These are phyloP conservation scores for Caenorhabditis sulstoni DNA, from an alignment of 2,888 invertebrate genomes.

Conservation along the genomic window DNA sequence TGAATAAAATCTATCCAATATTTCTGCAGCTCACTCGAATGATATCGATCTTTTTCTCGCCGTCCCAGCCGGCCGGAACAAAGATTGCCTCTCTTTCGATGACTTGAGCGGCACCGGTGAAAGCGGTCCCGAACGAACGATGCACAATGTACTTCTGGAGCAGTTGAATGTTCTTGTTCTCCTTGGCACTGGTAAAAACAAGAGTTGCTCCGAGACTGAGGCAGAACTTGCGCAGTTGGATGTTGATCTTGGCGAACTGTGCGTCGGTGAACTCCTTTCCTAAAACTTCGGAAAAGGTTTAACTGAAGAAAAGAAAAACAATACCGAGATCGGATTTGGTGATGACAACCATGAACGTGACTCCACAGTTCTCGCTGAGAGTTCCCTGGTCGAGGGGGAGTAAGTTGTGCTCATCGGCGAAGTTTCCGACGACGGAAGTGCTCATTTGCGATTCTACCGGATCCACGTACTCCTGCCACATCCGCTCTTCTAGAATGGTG, in stretches of 20 bases:
- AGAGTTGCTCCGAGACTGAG: conserved; percentile 77
- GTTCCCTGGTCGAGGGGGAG: conserved; percentile 75
- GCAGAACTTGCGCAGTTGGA: conserved; percentile 77
- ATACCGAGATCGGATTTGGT: conserved; percentile 76
- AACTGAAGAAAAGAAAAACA: no score
- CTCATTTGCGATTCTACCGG: conserved; percentile 73
- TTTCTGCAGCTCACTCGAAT: conserved; percentile 37
- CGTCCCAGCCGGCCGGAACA: conserved; percentile 80
- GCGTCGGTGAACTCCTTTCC: conserved; percentile 64
- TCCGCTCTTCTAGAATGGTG: conserved; percentile 71
- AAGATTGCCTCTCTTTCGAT: conserved; percentile 78
- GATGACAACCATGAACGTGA: conserved; percentile 74
- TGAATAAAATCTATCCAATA: neutral
- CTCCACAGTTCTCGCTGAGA: conserved; percentile 76
- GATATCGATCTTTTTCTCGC: conserved; percentile 74
- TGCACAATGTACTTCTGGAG: conserved; percentile 78
- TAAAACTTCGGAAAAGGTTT: conserved; percentile 26
- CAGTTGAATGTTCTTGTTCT: conserved; percentile 66
- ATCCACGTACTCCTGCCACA: conserved; percentile 80
- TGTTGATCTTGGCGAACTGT: conserved; percentile 72
- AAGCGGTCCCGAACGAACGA: conserved; percentile 76
- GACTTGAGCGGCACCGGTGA: conserved; percentile 76
- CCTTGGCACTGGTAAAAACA: conserved; percentile 69
- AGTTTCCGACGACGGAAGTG: conserved; percentile 62
- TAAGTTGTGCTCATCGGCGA: conserved; percentile 66